Evolutionary conservation across 2,888 invertebrate species (phyloP).

Genomic region (Stratiomys singularior): DNA sequence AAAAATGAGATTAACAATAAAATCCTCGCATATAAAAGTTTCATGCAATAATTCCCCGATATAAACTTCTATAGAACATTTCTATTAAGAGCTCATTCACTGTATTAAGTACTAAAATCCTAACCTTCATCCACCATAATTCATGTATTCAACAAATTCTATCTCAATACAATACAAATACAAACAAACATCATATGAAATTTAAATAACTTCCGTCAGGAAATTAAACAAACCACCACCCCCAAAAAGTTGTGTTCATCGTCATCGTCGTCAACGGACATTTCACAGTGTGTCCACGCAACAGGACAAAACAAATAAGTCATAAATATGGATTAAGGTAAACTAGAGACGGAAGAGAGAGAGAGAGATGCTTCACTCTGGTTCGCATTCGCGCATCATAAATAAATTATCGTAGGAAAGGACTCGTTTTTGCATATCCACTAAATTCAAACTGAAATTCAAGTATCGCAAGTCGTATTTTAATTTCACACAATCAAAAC

Average conservation of each 20-base stretch:
- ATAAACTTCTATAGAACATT: too few relatives aligned
- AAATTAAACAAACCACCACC: constrained; percentile 32
- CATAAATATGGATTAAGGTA: constrained; percentile 38
- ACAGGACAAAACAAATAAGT: constrained; percentile 27
- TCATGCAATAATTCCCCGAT: too few relatives aligned
- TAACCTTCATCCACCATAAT: not conserved
- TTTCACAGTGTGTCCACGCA: constrained; percentile 9
- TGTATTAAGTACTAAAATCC: too few relatives aligned
- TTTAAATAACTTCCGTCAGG: constrained; percentile 37
- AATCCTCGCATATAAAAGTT: too few relatives aligned
- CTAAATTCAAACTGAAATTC: not conserved
- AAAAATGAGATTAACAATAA: too few relatives aligned
- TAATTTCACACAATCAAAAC: constrained; percentile 11
- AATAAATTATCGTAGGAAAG: not conserved
- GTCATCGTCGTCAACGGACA: not conserved
- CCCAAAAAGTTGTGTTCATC: not conserved
- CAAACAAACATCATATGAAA: constrained; percentile 33
- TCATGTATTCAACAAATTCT: constrained; percentile 23
- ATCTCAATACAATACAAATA: not conserved
- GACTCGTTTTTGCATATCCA: not conserved
- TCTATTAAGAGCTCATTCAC: too few relatives aligned
- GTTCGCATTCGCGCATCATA: too few relatives aligned
- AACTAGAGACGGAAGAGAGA: not conserved
- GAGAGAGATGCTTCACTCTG: too few relatives aligned
- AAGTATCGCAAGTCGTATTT: not conserved